Conservation (phyloP, 2,888 invertebrate species). For the Andrena flavipes region DNA sequence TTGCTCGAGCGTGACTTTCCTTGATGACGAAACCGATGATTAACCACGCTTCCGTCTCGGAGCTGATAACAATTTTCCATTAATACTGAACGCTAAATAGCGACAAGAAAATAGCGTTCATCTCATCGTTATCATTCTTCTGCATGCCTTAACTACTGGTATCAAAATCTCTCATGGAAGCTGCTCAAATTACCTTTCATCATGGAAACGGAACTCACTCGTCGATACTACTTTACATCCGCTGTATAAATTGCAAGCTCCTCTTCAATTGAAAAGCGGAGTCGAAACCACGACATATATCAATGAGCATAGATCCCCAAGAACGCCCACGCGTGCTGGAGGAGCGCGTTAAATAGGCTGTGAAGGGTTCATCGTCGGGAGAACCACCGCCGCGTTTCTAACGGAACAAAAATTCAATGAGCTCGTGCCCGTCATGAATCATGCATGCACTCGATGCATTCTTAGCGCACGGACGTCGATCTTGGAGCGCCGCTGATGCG, state of each 20-base stretch:
- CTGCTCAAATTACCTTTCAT: no score
- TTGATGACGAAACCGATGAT: background rate
- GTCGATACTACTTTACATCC: no score
- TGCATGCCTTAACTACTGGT: background rate
- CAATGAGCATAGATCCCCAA: no score
- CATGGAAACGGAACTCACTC: no score
- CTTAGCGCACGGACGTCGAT: slow-evolving; percentile 16
- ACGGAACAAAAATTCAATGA: slow-evolving; percentile 53
- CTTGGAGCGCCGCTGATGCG: slow-evolving; percentile 24
- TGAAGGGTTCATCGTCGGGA: slow-evolving; percentile 8
- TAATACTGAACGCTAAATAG: background rate
- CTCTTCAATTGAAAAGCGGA: no score
- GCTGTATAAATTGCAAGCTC: no score
- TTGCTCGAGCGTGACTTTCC: background rate
- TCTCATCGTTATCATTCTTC: background rate
- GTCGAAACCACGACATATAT: no score
- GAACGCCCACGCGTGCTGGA: background rate
- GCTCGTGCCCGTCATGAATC: slow-evolving; percentile 43
- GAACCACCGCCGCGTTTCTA: slow-evolving; percentile 27
- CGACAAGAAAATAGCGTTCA: background rate
- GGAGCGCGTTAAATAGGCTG: slow-evolving; percentile 25
- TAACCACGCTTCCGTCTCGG: background rate
- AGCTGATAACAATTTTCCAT: slow-evolving; percentile 4
- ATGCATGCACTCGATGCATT: slow-evolving; percentile 40
- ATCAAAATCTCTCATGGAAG: background rate